A percentile compares a stretch with the other conserved stretches of the same genome.
phyloP scores from a whole-genome alignment of 1,140 invertebrate genomes.

The Oncopodura yosiiana region DNA sequence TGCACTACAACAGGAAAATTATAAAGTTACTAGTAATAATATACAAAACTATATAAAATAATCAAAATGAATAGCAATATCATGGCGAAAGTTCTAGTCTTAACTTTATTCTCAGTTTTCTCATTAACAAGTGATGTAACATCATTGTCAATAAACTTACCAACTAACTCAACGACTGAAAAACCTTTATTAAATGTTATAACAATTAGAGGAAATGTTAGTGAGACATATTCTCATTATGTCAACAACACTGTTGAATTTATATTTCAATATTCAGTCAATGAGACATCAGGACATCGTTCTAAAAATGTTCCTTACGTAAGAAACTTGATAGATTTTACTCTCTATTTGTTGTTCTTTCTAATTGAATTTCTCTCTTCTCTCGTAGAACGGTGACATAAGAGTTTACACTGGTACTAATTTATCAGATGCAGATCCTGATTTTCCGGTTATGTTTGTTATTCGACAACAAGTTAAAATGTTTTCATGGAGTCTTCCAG shows the following conservation, averaged over 20 bases:
- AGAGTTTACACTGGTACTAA: slow-evolving; percentile 41
- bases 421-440: slow-evolving; percentile 41
- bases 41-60: too few relatives aligned
- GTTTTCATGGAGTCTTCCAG: slow-evolving; percentile 57
- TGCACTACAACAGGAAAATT: too few relatives aligned
- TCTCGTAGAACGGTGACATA: slow-evolving; percentile 22
- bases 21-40: too few relatives aligned
- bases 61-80: too few relatives aligned
- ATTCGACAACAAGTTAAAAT: slow-evolving; percentile 55
- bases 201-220: neutral
- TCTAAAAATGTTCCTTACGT: neutral
- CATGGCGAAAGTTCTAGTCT: too few relatives aligned
- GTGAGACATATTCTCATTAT: neutral
- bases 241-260: slow-evolving; percentile 24
- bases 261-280: slow-evolving; percentile 26
- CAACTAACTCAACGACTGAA: too few relatives aligned
- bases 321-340: neutral
- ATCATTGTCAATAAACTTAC: too few relatives aligned
- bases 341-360: neutral
- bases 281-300: neutral
- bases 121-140: too few relatives aligned
- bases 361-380: neutral
- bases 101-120: too few relatives aligned
- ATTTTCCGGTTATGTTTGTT: slow-evolving; percentile 54
- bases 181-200: too few relatives aligned